Percentiles rank a stretch among this genome's conserved stretches.
Evolutionary conservation across 2,888 invertebrate genomes (phyloP).

Genomic region (Drepana falcataria): DNA sequence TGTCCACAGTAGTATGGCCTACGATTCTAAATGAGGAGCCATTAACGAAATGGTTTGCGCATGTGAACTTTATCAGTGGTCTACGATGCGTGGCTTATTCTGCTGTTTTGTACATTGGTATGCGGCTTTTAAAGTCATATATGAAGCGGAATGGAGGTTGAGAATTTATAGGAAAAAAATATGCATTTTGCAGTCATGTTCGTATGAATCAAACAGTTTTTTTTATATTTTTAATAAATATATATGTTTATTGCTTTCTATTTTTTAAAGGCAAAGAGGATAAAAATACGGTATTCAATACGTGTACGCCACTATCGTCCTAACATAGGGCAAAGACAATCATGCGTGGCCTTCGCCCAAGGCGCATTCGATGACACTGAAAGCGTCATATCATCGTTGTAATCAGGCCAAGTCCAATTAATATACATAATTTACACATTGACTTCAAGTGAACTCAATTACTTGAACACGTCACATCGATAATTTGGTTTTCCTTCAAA

Average conservation of each 20-base stretch:
- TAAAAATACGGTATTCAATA: slow-evolving; percentile 1
- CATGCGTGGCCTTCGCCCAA: slow-evolving; percentile 5
- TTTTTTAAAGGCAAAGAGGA: not conserved
- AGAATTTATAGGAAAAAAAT: not conserved
- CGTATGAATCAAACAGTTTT: not conserved
- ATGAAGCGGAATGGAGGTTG: slow-evolving; percentile 18
- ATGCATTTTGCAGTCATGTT: not conserved
- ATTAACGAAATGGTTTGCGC: slow-evolving; percentile 29
- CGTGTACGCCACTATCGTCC: slow-evolving; percentile 3
- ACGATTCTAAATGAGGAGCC: slow-evolving; percentile 31
- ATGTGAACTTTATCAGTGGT: slow-evolving; percentile 38
- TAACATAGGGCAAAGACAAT: slow-evolving; percentile 7
- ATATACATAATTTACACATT: too few relatives aligned
- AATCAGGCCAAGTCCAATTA: slow-evolving; percentile 8
- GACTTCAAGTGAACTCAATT: too few relatives aligned
- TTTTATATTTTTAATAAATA: not conserved
- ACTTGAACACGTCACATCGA: too few relatives aligned
- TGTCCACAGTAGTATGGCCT: slow-evolving; percentile 34
- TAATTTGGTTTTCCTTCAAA: too few relatives aligned
- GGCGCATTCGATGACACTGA: slow-evolving; percentile 5
- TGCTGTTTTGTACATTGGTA: slow-evolving; percentile 30
- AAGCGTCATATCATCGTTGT: slow-evolving; percentile 1
- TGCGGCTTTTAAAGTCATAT: slow-evolving; percentile 29
- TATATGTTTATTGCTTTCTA: not conserved
- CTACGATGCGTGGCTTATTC: slow-evolving; percentile 34